Percentiles rank a stretch among this genome's conserved stretches.
Conservation (phyloP, 30 jellyfish, hydroid and myxozoan genomes). For the Haliclystus octoradiatus region DNA sequence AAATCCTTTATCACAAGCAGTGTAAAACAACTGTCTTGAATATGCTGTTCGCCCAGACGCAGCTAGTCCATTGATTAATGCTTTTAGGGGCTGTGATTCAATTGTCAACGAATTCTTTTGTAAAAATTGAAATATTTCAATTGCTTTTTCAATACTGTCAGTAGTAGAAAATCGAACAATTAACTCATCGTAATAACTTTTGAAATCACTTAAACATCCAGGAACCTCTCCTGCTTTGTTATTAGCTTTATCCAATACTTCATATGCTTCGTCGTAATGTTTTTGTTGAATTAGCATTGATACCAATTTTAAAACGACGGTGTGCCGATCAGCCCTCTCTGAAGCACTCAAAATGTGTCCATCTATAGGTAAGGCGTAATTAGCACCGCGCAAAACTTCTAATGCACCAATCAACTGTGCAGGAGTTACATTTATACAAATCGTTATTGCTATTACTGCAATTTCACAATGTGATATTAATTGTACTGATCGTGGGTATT, state of each 20-base stretch:
- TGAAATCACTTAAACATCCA: conserved; percentile 2
- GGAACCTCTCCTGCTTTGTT: not conserved
- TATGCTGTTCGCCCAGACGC: not conserved
- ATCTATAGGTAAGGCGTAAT: conserved; percentile 24
- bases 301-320: conserved; percentile 1
- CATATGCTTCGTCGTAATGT: conserved; percentile 29
- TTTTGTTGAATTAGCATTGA: conserved; percentile 3
- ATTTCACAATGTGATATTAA: conserved; percentile 20
- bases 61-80: conserved; percentile 47
- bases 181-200: not conserved
- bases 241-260: conserved; percentile 7
- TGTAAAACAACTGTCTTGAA: conserved; percentile 33
- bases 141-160: conserved; percentile 16
- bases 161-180: conserved; percentile 18
- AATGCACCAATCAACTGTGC: conserved; percentile 41
- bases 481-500: conserved; percentile 5
- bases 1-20: conserved; percentile 16
- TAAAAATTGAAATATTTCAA: conserved; percentile 7
- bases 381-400: conserved; percentile 42
- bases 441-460: conserved; percentile 28
- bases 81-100: conserved; percentile 9
- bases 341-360: conserved; percentile 2
- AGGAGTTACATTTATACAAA: conserved; percentile 27
- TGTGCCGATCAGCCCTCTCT: conserved; percentile 3
- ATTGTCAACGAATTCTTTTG: conserved; percentile 2